Evolutionary conservation across 2,888 invertebrate genomes (phyloP).

Genomic region (Orthosia cruda): DNA sequence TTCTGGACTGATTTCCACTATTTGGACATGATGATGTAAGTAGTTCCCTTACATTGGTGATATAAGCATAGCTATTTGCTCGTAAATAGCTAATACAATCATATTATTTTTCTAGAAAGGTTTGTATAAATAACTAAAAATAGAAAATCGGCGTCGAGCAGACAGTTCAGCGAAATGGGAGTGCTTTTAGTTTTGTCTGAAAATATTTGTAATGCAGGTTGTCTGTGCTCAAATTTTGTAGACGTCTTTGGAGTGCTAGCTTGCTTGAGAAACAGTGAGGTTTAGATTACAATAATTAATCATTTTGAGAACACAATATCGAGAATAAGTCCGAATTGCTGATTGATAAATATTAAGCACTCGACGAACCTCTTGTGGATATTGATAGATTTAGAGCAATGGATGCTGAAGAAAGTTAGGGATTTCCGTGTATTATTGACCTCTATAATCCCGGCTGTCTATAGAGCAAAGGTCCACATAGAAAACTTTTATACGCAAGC

Average conservation of each 20-base stretch:
- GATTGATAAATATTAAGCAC: constrained; percentile 48
- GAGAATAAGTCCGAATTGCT: constrained; percentile 4
- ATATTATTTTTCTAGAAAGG: background rate
- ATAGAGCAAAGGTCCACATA: background rate
- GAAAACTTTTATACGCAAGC: background rate
- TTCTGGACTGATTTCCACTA: constrained; percentile 13
- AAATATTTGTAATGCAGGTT: constrained; percentile 9
- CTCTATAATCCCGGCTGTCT: background rate
- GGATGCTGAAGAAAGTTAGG: constrained; percentile 15
- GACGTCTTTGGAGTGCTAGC: background rate
- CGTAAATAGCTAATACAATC: background rate
- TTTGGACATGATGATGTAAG: background rate
- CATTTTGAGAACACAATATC: constrained; percentile 46
- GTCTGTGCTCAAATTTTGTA: constrained; percentile 6
- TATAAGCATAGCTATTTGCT: background rate
- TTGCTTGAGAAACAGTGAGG: constrained; percentile 7
- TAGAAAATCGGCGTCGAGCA: constrained; percentile 3
- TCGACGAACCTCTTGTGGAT: constrained; percentile 17
- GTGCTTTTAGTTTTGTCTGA: constrained; percentile 22
- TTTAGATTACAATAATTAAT: constrained; percentile 50
- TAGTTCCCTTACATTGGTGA: background rate
- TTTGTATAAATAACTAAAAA: constrained; percentile 28
- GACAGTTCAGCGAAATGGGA: constrained; percentile 7
- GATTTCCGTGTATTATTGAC: no score
- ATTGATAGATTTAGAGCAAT: constrained; percentile 35